Conservation (phyloP, 1,140 invertebrate genomes). For the Drosophila trapezifrons region DNA sequence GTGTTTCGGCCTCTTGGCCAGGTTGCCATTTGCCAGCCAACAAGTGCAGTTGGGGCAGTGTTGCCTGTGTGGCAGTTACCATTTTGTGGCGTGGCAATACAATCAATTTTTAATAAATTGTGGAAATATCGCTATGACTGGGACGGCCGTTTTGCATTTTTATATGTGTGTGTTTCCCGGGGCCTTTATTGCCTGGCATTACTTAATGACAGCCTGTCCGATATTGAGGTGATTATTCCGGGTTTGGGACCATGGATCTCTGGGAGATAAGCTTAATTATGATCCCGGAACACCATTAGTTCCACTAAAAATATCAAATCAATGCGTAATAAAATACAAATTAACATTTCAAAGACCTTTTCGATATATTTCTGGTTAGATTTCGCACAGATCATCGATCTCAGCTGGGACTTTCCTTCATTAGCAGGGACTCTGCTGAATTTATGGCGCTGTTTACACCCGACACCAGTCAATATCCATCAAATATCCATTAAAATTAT, state of each 20-base stretch:
- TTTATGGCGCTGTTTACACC: constrained; percentile 72
- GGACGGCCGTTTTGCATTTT: constrained; percentile 67
- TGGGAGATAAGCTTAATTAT: constrained; percentile 3
- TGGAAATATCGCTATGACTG: constrained; percentile 58
- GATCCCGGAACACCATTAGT: not conserved
- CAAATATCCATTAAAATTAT: constrained; percentile 66
- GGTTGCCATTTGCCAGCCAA: constrained; percentile 48
- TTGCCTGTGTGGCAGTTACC: constrained; percentile 31
- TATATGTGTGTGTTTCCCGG: constrained; percentile 42
- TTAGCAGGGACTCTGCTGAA: constrained; percentile 44
- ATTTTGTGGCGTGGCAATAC: constrained; percentile 71
- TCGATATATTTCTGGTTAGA: not conserved
- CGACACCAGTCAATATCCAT: constrained; percentile 60
- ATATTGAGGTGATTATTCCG: constrained; percentile 51
- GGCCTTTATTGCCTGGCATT: constrained; percentile 68
- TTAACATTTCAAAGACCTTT: not conserved
- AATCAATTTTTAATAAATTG: constrained; percentile 82
- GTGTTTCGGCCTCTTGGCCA: constrained; percentile 13
- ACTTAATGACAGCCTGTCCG: constrained; percentile 69
- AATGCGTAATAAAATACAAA: not conserved
- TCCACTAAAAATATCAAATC: not conserved
- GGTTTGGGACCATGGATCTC: constrained; percentile 24
- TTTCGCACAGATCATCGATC: constrained; percentile 25
- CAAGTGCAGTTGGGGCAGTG: constrained; percentile 73
- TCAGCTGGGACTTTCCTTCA: constrained; percentile 50